Base-by-base conservation (phyloP, 2,888 invertebrate genomes). In the Nomada fucata region DNA sequence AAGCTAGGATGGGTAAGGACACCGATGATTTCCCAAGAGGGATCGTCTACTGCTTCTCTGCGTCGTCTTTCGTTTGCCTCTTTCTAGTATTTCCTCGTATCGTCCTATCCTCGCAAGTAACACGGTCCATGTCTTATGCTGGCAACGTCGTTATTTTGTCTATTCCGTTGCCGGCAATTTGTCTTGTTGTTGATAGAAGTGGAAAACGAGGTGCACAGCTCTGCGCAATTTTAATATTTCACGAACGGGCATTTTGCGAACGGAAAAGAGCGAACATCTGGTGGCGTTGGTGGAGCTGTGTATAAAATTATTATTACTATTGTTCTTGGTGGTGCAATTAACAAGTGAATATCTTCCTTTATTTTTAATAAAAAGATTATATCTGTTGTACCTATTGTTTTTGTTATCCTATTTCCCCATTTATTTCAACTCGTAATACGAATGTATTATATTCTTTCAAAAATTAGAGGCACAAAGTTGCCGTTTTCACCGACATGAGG, bases 21-120 rank as follows among this genome's bases (percentile, higher is more conserved):
- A 91, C 82, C 91, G 88, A 90, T 91, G 92, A 91, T 91, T 91
- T 91, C 91, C 91, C 91, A 88, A 53, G 91, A 86, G 91, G 71
- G 84, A 78, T 71, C 83, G 89, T 90, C 89, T 88, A 82, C 87
- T 78, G 83, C 85, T 78, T 85, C 78, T 78, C 82, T 23, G 26
- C 23, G 69, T 82, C 74, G 83, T 79, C 76, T 70, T 73, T 83
- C 75, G 44, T 61, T 70, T 53, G 50, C 79, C 70, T 81, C 79
- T 73, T 79, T 63, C 77, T 74, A 57, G 61, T 78, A 78, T 71
- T 82, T 76, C 82, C 70, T 69, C 65, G 63, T 50, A 50, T 69
- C 72, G 61, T 69, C 70, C 61, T 71, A 65, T 57, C 75, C 68
- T 65, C 55, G 15, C 36, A 23, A 68, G 26, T 55, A 76, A 63